Base-by-base conservation (phyloP, 2,797 vertebrate genomes). In the Acanthis flammea region DNA sequence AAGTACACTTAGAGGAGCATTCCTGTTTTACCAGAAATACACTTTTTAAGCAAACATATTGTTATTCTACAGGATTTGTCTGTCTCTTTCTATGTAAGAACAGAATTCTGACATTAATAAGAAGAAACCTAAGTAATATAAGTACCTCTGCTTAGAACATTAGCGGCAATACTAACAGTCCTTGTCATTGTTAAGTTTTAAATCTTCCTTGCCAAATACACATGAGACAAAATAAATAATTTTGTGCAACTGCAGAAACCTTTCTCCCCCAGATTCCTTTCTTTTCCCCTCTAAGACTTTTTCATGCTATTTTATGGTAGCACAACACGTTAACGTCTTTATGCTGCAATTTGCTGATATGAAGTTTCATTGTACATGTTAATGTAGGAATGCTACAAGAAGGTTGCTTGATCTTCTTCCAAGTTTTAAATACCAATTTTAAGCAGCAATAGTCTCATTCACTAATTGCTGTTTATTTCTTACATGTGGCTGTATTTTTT, bases 331-430 rank as follows among this genome's bases (percentile, higher is more conserved):
- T 94, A 70, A 83, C 18, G 33, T 93, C 80, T 94, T 95, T 96
- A 72, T 94, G 90, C 90, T 88, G 93, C 95, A 92, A 84, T 95
- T 94, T 95, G 89, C 92, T 95, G 96, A 97, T 94, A 95, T 2
- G 92, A 91, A 94, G 63, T 96, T 96, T 91, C 93, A 96, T 96
- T 95, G 85, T 93, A 84, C 60, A 22, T 62, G 68, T 78, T 79
- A 94, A 79, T 92, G 76, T 83, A 84, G 72, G 53, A 84, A 94
- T 95, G 85, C 77, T 63, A 37, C 82, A 90, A 58, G 73, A 91
- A 96, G 95, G 93, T 88, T 96, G 63, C 95, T 97, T 97, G 91
- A 97, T 96, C 90, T 92, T 84, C 79, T 94, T 97, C 94, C 95
- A 97, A 93, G 88, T 95, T 96, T 94, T 80, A 96, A 96, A 95